These are phyloP conservation scores for Cerceris ruficornis DNA, from an alignment of 2,888 invertebrate genomes.

Conservation along the genomic window DNA sequence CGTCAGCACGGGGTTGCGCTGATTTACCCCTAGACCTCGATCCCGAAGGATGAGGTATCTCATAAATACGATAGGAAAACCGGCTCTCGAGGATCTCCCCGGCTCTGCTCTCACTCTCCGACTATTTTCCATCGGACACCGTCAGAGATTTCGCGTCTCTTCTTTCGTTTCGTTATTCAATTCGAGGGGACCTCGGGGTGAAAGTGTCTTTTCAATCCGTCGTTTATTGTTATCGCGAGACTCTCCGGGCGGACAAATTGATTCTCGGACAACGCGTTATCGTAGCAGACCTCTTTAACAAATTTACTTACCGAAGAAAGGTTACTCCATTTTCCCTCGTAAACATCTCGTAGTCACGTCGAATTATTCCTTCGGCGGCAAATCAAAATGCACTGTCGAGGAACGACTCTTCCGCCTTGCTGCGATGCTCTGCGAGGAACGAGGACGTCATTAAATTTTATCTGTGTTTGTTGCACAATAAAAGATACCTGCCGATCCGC, in stretches of 20 bases:
- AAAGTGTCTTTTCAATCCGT: constrained; percentile 20
- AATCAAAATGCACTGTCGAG: no score
- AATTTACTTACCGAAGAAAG: no score
- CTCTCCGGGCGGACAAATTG: background rate
- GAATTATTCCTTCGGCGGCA: no score
- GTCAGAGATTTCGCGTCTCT: constrained; percentile 8
- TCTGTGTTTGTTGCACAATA: no score
- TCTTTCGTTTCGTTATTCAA: constrained; percentile 33
- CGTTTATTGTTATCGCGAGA: background rate
- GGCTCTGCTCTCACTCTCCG: no score
- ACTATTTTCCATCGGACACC: constrained; percentile 12
- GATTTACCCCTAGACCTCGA: constrained; percentile 38
- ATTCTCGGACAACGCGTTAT: background rate
- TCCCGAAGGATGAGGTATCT: constrained; percentile 22
- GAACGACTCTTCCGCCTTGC: no score
- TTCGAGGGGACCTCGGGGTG: constrained; percentile 14
- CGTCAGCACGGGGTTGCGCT: constrained; percentile 50
- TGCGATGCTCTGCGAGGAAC: no score
- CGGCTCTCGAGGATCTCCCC: constrained; percentile 18
- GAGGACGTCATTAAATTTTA: no score
- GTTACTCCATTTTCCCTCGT: no score
- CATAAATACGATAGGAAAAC: constrained; percentile 48
- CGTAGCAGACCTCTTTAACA: no score
- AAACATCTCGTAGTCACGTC: no score
- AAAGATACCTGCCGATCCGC: no score